A percentile compares a stretch with the other conserved stretches of the same genome.
These are phyloP conservation scores for Nyctereutes procyonoides DNA, from an alignment of 2,113 vertebrate genomes.

Conservation along the genomic window DNA sequence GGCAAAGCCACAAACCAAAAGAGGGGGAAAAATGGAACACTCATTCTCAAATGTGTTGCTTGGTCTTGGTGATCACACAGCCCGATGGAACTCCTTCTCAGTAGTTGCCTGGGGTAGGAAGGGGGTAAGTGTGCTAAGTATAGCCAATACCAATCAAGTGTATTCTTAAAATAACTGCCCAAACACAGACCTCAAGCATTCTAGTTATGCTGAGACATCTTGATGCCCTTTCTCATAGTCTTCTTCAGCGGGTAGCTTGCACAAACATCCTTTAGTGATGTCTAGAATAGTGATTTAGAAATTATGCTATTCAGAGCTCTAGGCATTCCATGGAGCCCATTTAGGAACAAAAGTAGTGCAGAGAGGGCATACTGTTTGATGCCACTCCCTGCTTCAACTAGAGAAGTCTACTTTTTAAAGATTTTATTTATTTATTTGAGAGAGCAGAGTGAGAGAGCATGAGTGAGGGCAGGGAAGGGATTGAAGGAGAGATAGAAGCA, in stretches of 20 bases:
- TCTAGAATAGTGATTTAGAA: slow-evolving; percentile 41
- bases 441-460: not conserved
- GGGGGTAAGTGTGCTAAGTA: slow-evolving; percentile 27
- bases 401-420: not conserved
- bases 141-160: slow-evolving; percentile 53
- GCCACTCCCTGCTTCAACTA: not conserved
- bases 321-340: not conserved
- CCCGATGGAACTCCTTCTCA: not conserved
- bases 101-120: not conserved
- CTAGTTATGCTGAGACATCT: slow-evolving; percentile 46
- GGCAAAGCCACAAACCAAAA: not conserved
- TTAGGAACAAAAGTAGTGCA: not conserved
- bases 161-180: slow-evolving; percentile 69
- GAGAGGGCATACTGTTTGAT: not conserved
- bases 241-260: slow-evolving; percentile 28
- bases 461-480: not conserved
- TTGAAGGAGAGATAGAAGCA: not conserved
- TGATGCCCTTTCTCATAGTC: slow-evolving; percentile 40
- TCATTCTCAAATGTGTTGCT: not conserved
- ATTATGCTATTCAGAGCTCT: slow-evolving; percentile 26
- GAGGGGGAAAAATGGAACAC: not conserved
- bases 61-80: not conserved
- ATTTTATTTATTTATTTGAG: not conserved
- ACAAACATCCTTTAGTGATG: not conserved
- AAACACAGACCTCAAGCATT: slow-evolving; percentile 58